phyloP scores from a whole-genome alignment of 2,113 vertebrate genomes.

The Lophochroa leadbeateri region DNA sequence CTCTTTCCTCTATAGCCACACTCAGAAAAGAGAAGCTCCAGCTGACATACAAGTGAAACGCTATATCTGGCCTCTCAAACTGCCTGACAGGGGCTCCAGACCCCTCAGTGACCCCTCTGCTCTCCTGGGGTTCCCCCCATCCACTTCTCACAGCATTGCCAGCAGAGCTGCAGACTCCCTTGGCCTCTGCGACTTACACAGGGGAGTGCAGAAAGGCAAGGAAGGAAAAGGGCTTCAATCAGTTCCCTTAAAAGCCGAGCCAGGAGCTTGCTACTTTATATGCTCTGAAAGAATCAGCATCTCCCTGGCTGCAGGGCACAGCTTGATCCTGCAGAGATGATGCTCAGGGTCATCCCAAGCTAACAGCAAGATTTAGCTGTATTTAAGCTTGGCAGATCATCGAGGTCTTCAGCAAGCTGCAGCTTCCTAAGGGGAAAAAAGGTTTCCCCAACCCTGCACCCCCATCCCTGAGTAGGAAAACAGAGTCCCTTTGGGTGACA shows the following conservation, averaged over 20 bases:
- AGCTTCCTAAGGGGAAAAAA: background rate
- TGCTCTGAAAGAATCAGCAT: background rate
- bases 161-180: background rate
- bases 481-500: background rate
- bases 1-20: background rate
- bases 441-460: rapidly evolving
- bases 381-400: background rate
- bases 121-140: background rate
- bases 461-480: background rate
- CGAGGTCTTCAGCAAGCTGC: background rate
- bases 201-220: background rate
- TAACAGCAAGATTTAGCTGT: background rate
- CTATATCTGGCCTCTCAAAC: background rate
- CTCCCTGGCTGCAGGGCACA: background rate
- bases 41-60: background rate
- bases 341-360: background rate
- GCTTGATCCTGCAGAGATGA: background rate
- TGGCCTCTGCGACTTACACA: rapidly evolving
- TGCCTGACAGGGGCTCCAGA: background rate
- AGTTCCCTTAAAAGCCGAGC: background rate
- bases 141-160: background rate
- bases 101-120: background rate
- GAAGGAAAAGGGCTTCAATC: background rate
- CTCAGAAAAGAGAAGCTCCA: background rate
- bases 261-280: background rate